phyloP scores from a whole-genome alignment of 2,797 vertebrate species.

The Diglossa cyanea region DNA sequence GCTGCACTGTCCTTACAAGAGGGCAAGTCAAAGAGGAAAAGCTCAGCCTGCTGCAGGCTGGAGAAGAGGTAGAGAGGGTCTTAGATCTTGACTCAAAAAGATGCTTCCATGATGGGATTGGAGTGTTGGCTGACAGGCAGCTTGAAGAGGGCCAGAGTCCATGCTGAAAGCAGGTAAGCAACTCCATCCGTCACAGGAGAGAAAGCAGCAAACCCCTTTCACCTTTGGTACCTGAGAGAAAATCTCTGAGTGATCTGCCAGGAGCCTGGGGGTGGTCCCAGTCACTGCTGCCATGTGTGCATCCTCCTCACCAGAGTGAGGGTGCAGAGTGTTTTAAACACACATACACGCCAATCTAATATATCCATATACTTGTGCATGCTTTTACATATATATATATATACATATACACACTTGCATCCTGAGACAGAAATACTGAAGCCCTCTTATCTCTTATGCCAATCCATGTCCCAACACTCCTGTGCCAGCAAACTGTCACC shows the following conservation, averaged over 20 bases:
- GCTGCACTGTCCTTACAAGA: not conserved
- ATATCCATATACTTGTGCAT: accelerated
- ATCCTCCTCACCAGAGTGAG: not conserved
- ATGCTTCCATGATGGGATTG: not conserved
- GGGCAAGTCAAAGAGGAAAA: not conserved
- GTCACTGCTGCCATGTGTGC: not conserved
- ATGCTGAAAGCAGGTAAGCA: not conserved
- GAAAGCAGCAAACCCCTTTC: not conserved
- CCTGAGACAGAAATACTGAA: not conserved
- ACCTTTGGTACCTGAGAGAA: not conserved
- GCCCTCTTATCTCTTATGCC: not conserved
- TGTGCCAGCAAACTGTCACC: not conserved
- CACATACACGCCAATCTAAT: not conserved
- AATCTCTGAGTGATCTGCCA: not conserved
- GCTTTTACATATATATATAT: accelerated
- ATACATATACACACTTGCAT: accelerated
- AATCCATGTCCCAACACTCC: not conserved
- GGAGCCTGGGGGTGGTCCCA: not conserved
- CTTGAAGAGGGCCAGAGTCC: not conserved
- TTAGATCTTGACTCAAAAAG: not conserved
- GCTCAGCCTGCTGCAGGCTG: not conserved
- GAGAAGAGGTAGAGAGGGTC: not conserved
- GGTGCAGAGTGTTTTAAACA: not conserved
- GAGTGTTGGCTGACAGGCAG: not conserved
- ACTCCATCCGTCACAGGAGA: not conserved